Evolutionary conservation across 2,113 vertebrate genomes (phyloP).

Genomic region (Corythaixoides concolor): DNA sequence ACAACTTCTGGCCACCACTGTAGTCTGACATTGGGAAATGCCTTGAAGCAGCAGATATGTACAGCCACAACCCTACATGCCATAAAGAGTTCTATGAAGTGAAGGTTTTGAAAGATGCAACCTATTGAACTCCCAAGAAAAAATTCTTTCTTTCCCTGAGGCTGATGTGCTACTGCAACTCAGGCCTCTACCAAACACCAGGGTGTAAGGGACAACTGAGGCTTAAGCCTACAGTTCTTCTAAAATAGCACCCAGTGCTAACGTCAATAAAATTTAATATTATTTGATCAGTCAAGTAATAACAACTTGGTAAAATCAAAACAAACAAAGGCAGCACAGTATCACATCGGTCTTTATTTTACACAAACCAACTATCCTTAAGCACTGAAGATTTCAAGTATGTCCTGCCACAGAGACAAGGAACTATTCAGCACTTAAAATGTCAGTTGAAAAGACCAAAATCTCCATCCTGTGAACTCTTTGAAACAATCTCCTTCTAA

Average conservation of each 20-base stretch:
- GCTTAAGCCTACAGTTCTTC: neutral
- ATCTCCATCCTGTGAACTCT: constrained; percentile 39
- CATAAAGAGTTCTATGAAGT: neutral
- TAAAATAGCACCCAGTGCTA: neutral
- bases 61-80: neutral
- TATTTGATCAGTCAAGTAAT: neutral
- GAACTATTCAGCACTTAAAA: constrained; percentile 51
- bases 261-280: neutral
- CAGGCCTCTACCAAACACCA: neutral
- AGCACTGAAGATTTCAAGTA: neutral
- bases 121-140: neutral
- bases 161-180: neutral
- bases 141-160: neutral
- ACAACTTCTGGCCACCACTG: neutral
- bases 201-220: neutral
- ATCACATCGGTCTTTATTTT: neutral
- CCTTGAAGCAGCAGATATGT: neutral
- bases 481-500: constrained; percentile 49
- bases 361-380: neutral
- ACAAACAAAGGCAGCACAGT: neutral
- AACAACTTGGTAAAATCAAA: neutral
- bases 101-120: neutral
- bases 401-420: constrained; percentile 19
- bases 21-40: neutral
- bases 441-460: constrained; percentile 52